A percentile compares a stretch with the other conserved stretches of the same genome.
Conservation (phyloP, 2,797 vertebrate genomes). For the Falco columbarius region DNA sequence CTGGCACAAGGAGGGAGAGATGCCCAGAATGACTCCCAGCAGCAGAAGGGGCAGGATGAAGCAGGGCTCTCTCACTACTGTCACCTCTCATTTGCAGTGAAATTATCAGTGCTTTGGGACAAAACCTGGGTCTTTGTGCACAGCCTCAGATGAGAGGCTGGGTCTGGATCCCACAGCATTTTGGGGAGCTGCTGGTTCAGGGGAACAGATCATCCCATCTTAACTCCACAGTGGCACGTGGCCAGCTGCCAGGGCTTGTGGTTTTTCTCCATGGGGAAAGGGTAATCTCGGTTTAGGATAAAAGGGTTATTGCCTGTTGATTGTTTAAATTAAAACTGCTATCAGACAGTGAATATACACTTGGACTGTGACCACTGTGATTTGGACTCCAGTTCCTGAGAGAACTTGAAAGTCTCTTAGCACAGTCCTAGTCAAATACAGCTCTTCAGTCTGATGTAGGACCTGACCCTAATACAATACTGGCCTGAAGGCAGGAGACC, state of each 20-base stretch:
- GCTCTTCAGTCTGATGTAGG: background rate
- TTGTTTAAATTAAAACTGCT: background rate
- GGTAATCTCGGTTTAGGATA: background rate
- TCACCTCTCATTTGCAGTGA: background rate
- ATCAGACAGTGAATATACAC: background rate
- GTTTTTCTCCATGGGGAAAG: background rate
- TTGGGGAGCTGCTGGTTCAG: background rate
- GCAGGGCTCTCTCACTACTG: background rate
- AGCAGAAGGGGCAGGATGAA: background rate
- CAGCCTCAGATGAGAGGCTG: background rate
- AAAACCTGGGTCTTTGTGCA: background rate
- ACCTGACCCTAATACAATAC: background rate
- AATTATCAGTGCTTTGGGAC: background rate
- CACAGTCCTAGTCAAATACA: background rate
- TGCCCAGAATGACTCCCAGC: background rate
- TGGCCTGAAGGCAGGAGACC: background rate
- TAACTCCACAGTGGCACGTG: no score
- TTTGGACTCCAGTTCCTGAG: background rate
- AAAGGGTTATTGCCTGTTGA: background rate
- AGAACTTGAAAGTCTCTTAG: background rate
- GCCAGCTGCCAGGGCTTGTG: background rate
- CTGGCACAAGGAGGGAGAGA: background rate
- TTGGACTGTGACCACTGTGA: background rate
- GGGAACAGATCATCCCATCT: background rate
- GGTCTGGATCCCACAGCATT: background rate